phyloP scores from a whole-genome alignment of 2,113 vertebrate genomes.

The Pao palembangensis region DNA sequence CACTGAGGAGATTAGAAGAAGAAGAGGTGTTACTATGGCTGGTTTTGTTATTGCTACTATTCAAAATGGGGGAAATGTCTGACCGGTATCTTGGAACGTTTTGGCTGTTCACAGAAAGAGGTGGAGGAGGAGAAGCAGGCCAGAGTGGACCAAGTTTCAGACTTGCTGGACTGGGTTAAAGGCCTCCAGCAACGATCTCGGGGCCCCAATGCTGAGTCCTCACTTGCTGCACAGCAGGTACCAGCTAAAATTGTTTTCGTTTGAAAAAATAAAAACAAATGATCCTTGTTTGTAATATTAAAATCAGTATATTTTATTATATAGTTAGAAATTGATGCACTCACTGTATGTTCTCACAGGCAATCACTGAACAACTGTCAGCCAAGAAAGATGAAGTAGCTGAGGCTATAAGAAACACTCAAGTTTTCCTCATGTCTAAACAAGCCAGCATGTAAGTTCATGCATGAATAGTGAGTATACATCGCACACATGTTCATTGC shows the following conservation, averaged over 20 bases:
- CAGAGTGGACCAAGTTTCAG: constrained; percentile 86
- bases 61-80: background rate
- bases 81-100: background rate
- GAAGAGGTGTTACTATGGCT: constrained; percentile 81
- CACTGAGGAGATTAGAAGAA: constrained; percentile 87
- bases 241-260: too few species aligned
- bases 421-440: constrained; percentile 90
- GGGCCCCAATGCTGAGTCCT: constrained; percentile 77
- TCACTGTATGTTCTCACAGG: constrained; percentile 63
- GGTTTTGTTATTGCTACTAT: background rate
- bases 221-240: constrained; percentile 90
- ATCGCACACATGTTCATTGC: too few species aligned
- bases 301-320: too few species aligned
- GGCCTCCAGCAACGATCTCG: constrained; percentile 75
- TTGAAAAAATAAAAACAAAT: background rate
- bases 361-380: constrained; percentile 83
- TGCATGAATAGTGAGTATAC: too few species aligned
- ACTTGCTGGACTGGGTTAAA: constrained; percentile 87
- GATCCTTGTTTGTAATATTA: background rate
- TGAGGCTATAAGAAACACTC: constrained; percentile 87
- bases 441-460: constrained; percentile 90
- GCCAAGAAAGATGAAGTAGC: constrained; percentile 87
- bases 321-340: background rate
- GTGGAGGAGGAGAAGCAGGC: constrained; percentile 96
- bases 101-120: constrained; percentile 81